These are phyloP conservation scores for Rugalucina vietnamica DNA, from an alignment of 2,888 invertebrate species.

Conservation along the genomic window DNA sequence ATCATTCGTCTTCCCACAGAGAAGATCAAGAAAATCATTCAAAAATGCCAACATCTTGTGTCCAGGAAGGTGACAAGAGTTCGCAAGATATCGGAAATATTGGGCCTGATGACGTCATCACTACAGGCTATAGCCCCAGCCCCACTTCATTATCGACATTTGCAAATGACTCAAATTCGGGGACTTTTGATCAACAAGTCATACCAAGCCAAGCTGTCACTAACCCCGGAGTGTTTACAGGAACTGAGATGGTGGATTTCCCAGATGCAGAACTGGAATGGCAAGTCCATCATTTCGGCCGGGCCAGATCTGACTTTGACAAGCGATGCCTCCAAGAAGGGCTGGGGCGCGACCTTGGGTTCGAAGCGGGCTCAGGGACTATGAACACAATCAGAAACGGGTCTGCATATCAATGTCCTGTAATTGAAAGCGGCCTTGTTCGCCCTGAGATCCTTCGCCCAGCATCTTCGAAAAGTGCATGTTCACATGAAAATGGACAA, in stretches of 20 bases:
- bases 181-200: neutral
- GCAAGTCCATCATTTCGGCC: neutral
- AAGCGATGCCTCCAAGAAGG: neutral
- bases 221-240: neutral
- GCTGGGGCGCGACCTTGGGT: neutral
- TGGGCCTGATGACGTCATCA: neutral
- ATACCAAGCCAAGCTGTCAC: neutral
- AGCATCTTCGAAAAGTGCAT: neutral
- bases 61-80: neutral
- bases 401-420: neutral
- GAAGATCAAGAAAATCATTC: neutral
- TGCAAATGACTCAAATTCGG: neutral
- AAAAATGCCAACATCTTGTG: neutral
- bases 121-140: neutral
- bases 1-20: neutral
- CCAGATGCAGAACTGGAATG: neutral
- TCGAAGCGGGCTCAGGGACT: neutral
- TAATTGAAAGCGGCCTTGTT: neutral
- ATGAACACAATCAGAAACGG: neutral
- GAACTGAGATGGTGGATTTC: neutral
- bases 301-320: neutral
- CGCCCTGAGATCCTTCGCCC: neutral
- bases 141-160: neutral
- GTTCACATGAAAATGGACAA: neutral
- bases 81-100: neutral